Evolutionary conservation across 1,140 invertebrate species (phyloP).

Genomic region (Drosophila cardini): DNA sequence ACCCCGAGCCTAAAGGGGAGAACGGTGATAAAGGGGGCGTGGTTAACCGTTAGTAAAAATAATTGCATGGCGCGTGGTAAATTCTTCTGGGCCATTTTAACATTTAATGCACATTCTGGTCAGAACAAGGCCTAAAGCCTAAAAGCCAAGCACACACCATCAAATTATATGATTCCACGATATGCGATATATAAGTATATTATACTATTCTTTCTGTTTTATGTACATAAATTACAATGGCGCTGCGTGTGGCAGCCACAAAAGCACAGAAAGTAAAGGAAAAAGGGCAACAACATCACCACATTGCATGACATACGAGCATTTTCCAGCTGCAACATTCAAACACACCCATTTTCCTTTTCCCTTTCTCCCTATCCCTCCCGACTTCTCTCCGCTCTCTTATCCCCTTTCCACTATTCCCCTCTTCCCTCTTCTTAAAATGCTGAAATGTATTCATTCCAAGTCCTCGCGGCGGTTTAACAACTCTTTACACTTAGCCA

Average conservation of each 20-base stretch:
- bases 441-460: conserved; percentile 57
- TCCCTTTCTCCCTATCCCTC: neutral
- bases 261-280: neutral
- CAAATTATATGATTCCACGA: conserved; percentile 67
- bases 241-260: conserved; percentile 30
- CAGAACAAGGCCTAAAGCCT: conserved; percentile 19
- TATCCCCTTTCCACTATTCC: too few species aligned
- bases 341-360: neutral
- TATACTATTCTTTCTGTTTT: conserved; percentile 23
- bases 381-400: too few species aligned
- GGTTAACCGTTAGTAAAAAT: conserved; percentile 37
- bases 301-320: conserved; percentile 69
- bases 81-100: conserved; percentile 59
- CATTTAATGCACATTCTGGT: conserved; percentile 61
- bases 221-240: conserved; percentile 54
- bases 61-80: conserved; percentile 73
- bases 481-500: conserved; percentile 65
- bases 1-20: neutral
- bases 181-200: conserved; percentile 50
- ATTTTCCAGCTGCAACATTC: conserved; percentile 48
- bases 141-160: conserved; percentile 48
- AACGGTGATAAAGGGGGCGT: too few species aligned
- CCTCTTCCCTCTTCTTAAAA: neutral
- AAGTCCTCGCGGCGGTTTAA: conserved; percentile 62
- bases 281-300: conserved; percentile 33